phyloP scores from a whole-genome alignment of 2,888 invertebrate genomes.

The Himalopsyche anomala region DNA sequence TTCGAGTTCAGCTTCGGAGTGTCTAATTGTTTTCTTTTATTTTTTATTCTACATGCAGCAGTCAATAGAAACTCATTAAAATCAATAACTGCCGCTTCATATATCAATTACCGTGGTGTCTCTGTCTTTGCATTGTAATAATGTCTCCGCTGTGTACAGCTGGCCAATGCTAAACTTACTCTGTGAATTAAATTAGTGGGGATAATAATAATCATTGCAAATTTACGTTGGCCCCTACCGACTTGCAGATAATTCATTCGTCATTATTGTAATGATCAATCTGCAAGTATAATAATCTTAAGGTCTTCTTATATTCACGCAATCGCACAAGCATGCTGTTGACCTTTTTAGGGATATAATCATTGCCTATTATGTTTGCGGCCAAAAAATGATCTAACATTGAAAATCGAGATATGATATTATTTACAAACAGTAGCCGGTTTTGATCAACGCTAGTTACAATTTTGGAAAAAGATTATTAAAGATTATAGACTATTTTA shows the following conservation, averaged over 20 bases:
- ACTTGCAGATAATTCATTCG: neutral
- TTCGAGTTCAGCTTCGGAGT: neutral
- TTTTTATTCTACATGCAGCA: conserved; percentile 1
- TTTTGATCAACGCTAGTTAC: too few species aligned
- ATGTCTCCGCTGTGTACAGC: neutral
- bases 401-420: too few species aligned
- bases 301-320: too few species aligned
- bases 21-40: conserved; percentile 6
- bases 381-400: too few species aligned
- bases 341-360: too few species aligned
- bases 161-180: conserved; percentile 11
- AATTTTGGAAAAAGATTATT: too few species aligned
- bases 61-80: conserved; percentile 46
- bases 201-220: conserved; percentile 1
- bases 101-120: conserved; percentile 4
- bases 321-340: too few species aligned
- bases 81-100: conserved; percentile 44
- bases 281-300: too few species aligned
- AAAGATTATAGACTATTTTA: too few species aligned
- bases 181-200: neutral
- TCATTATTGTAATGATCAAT: too few species aligned
- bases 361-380: too few species aligned
- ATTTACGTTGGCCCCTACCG: neutral
- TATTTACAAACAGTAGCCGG: too few species aligned
- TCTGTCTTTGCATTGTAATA: conserved; percentile 10